Evolutionary conservation across 2,113 vertebrate species (phyloP).

Genomic region (Mugil cephalus): DNA sequence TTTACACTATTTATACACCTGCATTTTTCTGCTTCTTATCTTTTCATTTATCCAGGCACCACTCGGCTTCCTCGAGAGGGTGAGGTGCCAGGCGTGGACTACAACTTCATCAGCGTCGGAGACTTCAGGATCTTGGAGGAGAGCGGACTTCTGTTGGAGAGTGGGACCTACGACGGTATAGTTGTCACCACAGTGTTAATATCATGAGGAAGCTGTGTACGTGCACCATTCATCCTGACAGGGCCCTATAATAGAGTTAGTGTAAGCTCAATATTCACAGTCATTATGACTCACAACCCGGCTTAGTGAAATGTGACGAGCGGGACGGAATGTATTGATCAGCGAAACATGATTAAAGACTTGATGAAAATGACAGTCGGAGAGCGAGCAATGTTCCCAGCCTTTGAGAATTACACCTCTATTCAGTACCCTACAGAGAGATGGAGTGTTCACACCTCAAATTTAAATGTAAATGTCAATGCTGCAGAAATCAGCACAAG

Average conservation of each 20-base stretch:
- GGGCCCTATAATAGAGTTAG: constrained; percentile 26
- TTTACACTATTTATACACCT: neutral
- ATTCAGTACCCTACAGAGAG: neutral
- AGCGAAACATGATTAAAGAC: constrained; percentile 54
- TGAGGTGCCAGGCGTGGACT: constrained; percentile 97
- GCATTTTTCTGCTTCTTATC: neutral
- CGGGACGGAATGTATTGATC: constrained; percentile 53
- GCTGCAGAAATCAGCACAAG: constrained; percentile 23
- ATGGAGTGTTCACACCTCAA: constrained; percentile 9
- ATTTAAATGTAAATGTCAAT: constrained; percentile 29
- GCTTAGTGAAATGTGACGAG: constrained; percentile 47
- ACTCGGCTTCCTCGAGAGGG: constrained; percentile 96
- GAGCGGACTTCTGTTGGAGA: constrained; percentile 95
- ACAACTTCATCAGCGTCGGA: constrained; percentile 97
- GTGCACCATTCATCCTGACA: constrained; percentile 26
- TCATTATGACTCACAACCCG: constrained; percentile 43
- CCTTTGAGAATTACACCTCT: constrained; percentile 13
- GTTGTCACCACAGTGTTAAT: constrained; percentile 12
- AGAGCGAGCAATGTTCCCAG: constrained; percentile 25
- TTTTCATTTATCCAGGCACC: constrained; percentile 86
- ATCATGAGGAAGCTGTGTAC: neutral
- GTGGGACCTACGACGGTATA: constrained; percentile 96
- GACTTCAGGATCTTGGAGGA: constrained; percentile 97
- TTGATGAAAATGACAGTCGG: constrained; percentile 41
- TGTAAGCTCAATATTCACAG: constrained; percentile 26